Percentiles rank a stretch among this genome's conserved stretches.
Evolutionary conservation across 2,797 vertebrate species (phyloP).

Genomic region (Otolemur crassicaudatus): DNA sequence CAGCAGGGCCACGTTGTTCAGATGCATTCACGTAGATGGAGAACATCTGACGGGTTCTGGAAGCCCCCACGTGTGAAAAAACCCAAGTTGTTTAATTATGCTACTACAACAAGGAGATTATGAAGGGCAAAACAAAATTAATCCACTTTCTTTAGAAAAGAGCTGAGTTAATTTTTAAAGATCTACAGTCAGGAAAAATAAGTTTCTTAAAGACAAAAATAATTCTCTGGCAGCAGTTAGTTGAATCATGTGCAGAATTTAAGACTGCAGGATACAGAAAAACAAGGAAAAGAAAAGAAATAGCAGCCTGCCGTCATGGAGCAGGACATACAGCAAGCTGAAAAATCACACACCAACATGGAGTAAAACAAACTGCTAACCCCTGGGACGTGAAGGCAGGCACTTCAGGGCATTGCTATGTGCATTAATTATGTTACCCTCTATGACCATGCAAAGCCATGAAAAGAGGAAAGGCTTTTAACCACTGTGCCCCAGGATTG

Average conservation of each 20-base stretch:
- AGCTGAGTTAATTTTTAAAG: neutral
- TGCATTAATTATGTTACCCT: neutral
- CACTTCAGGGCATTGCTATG: neutral
- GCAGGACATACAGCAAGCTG: neutral
- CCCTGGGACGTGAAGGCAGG: neutral
- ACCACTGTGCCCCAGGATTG: neutral
- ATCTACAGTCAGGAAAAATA: constrained; percentile 20
- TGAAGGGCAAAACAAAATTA: neutral
- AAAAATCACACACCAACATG: constrained; percentile 3
- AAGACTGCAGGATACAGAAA: neutral
- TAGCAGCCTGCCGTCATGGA: neutral
- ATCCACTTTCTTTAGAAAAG: constrained; percentile 7
- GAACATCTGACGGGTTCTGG: constrained; percentile 6
- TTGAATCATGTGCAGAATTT: neutral
- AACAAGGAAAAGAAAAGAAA: neutral
- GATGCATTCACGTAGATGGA: neutral
- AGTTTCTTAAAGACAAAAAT: constrained; percentile 21
- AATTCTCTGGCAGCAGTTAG: neutral
- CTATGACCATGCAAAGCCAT: neutral
- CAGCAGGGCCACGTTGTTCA: neutral
- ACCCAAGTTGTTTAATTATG: neutral
- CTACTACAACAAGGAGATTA: neutral
- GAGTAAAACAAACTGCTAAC: neutral
- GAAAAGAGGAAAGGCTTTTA: constrained; percentile 31
- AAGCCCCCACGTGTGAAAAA: neutral